Evolutionary conservation across 1,140 invertebrate species (phyloP).

Genomic region (Aphis craccivora): DNA sequence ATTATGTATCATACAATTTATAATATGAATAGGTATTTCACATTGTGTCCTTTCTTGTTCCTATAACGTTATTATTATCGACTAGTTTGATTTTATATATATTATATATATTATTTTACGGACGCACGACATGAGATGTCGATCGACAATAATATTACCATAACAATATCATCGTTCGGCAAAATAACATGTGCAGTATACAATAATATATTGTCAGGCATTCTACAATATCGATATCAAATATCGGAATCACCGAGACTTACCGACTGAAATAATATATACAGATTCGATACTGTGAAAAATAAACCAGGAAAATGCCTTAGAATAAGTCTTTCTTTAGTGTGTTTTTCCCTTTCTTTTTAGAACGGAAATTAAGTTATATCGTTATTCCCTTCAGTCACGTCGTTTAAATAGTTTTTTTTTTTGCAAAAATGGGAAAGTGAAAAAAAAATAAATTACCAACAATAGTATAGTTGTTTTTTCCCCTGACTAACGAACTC

Average conservation of each 20-base stretch:
- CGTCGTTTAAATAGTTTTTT: slow-evolving; percentile 32
- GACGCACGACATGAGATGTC: background rate
- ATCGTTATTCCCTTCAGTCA: slow-evolving; percentile 2
- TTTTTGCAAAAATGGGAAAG: background rate
- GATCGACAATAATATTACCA: background rate
- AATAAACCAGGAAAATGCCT: background rate
- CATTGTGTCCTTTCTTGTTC: background rate
- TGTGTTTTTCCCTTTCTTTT: background rate
- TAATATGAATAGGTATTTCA: background rate
- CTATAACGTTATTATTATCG: background rate
- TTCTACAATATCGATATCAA: background rate
- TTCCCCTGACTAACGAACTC: background rate
- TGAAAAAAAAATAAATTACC: slow-evolving; percentile 13
- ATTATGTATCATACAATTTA: background rate
- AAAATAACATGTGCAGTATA: background rate
- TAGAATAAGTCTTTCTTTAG: background rate
- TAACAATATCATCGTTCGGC: background rate
- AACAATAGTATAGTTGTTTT: background rate
- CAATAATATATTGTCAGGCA: background rate
- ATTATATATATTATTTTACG: background rate
- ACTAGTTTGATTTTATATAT: background rate
- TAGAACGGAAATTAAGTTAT: slow-evolving; percentile 19
- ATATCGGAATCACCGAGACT: background rate
- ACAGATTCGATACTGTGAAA: background rate
- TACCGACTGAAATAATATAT: background rate